Evolutionary conservation across 1,140 invertebrate genomes (phyloP), one percentile per base, ranked within the genome.

Genomic region (Maniola jurtina): DNA sequence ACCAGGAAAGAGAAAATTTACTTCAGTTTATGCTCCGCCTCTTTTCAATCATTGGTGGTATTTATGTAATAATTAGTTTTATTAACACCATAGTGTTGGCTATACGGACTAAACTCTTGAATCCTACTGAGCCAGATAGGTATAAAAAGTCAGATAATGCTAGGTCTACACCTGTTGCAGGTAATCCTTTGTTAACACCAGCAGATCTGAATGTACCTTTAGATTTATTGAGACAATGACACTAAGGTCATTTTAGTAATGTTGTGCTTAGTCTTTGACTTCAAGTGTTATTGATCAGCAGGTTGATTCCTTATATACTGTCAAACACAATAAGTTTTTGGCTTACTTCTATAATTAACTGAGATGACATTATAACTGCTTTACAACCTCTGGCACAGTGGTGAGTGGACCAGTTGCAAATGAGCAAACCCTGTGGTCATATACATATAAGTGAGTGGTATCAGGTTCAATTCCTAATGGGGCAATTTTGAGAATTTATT

Each of bases 21-120:
- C 90, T 95, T 68, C 94, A 96, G 84, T 98, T 99, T 90, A 90
- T 96, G 50, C 93, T 98, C 16, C 94, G 96, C 78, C 89, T 99
- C 6, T 98, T 96, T 92, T 96, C 97, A 6, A 95, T 97, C 55
- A 93, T 98, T 69, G 97, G 97, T 68, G 98, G 98, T 48, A 95
- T 99, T 76, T 98, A 97, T 92, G 94, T 97, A 45, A 96, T 97
- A 70, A 94, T 95, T 81, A 94, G 96, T 93, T 86, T 84, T 72
- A 64, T 90, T 47, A 88, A 86, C 71, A 75, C 78, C 35, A 11
- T 87, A 71, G 84, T 88, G 25, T 78, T 84, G 66, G 65, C 69
- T 55, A 0, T 86, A 66, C 73, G 73, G 62, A 81, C 79, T 50
- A 40, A 15, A 50, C 75, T 86, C 45, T 50, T 76, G 57, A 75